A percentile compares a stretch with the other conserved stretches of the same genome.
phyloP scores from a whole-genome alignment of 1,140 invertebrate species.

The Drosophila willistoni region DNA sequence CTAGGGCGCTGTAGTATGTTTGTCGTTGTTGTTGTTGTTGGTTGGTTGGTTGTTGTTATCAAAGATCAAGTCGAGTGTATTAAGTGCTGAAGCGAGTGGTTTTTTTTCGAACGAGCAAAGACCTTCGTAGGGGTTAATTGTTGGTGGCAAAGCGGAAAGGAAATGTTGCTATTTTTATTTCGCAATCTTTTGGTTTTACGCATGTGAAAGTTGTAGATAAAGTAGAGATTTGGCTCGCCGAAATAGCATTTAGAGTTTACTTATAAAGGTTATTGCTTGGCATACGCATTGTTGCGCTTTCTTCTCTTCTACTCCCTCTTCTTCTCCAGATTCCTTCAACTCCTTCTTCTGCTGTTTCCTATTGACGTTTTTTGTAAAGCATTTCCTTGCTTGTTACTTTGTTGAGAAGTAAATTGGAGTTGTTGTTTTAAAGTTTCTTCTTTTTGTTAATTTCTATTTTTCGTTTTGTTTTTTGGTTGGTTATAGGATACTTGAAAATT shows the following conservation, averaged over 20 bases:
- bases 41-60: constrained; percentile 30
- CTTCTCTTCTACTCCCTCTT: constrained; percentile 19
- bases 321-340: not conserved
- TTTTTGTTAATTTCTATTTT: constrained; percentile 22
- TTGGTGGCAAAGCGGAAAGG: constrained; percentile 78
- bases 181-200: constrained; percentile 39
- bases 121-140: constrained; percentile 61
- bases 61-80: constrained; percentile 55
- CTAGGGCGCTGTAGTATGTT: constrained; percentile 28
- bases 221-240: constrained; percentile 70
- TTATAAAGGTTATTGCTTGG: constrained; percentile 54
- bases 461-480: constrained; percentile 21
- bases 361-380: not conserved
- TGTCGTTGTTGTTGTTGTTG: constrained; percentile 28
- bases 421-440: constrained; percentile 22
- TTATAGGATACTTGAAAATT: constrained; percentile 71
- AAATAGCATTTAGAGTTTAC: constrained; percentile 61
- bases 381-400: not conserved
- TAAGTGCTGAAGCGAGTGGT: constrained; percentile 72
- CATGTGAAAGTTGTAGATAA: constrained; percentile 62
- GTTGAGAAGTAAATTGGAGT: constrained; percentile 46
- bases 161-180: constrained; percentile 74
- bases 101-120: constrained; percentile 76
- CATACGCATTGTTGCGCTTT: constrained; percentile 43
- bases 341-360: not conserved